Conservation (phyloP, 1,140 invertebrate genomes). For the Zaprionus inermis region DNA sequence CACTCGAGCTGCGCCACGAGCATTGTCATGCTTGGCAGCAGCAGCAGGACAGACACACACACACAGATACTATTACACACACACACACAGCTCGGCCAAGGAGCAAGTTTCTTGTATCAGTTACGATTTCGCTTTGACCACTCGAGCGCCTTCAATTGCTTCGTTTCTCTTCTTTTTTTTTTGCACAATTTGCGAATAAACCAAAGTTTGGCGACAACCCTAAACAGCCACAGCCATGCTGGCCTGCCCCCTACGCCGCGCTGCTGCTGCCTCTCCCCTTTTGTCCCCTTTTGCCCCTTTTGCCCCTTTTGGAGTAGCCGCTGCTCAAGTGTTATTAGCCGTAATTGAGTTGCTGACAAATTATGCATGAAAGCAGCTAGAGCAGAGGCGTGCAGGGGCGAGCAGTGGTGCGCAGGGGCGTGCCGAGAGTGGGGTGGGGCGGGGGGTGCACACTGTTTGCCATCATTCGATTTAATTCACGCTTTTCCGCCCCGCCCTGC, state of each 20-base stretch:
- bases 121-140: constrained; percentile 67
- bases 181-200: constrained; percentile 55
- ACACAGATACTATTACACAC: constrained; percentile 3
- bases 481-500: constrained; percentile 2
- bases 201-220: constrained; percentile 40
- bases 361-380: constrained; percentile 45
- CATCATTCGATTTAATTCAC: constrained; percentile 26
- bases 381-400: not conserved
- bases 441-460: not conserved
- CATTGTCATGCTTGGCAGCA: constrained; percentile 75
- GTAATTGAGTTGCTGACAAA: constrained; percentile 51
- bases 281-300: not conserved
- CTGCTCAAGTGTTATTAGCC: constrained; percentile 50
- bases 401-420: too few species aligned
- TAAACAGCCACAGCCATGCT: constrained; percentile 29
- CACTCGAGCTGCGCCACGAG: constrained; percentile 68
- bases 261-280: not conserved
- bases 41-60: constrained; percentile 49
- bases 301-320: constrained; percentile 10
- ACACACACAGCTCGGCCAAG: constrained; percentile 42
- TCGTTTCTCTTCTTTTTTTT: constrained; percentile 50
- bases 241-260: not conserved
- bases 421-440: not conserved
- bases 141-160: constrained; percentile 77
- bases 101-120: constrained; percentile 69